phyloP scores from a whole-genome alignment of 2,888 invertebrate genomes.

The Cyaniris semiargus region DNA sequence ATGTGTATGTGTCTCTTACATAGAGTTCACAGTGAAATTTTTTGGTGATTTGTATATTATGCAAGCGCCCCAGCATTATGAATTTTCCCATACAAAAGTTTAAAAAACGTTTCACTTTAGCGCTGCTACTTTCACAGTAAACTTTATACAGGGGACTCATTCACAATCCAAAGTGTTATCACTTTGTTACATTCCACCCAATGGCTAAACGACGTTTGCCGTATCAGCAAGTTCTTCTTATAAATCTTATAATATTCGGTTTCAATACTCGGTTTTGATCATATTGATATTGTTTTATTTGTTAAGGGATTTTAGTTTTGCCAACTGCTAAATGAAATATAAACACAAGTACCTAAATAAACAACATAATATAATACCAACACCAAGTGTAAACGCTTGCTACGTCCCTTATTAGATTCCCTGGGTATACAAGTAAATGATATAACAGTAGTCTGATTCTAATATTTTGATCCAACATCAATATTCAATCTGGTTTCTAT shows the following conservation, averaged over 20 bases:
- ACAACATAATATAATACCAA: neutral
- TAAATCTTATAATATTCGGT: neutral
- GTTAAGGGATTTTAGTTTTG: neutral
- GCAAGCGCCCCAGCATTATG: too few species aligned
- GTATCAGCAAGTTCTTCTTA: neutral
- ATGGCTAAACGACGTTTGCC: too few species aligned
- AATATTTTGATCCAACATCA: neutral
- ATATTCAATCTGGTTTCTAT: too few species aligned
- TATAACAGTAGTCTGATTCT: neutral
- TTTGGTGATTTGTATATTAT: too few species aligned
- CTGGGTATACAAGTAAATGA: neutral
- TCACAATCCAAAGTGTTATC: too few species aligned
- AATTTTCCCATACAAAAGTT: too few species aligned
- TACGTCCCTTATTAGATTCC: neutral
- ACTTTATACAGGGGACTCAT: too few species aligned
- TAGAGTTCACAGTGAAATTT: too few species aligned
- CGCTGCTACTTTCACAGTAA: too few species aligned
- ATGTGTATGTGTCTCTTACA: too few species aligned
- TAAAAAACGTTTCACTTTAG: too few species aligned
- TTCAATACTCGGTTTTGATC: neutral
- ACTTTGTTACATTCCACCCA: too few species aligned
- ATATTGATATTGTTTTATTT: neutral
- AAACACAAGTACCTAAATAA: neutral
- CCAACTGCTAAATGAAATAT: neutral
- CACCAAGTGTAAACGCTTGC: neutral